A percentile compares a stretch with the other conserved stretches of the same genome.
Evolutionary conservation across 1,140 invertebrate genomes (phyloP).

Genomic region (Chionoecetes opilio): DNA sequence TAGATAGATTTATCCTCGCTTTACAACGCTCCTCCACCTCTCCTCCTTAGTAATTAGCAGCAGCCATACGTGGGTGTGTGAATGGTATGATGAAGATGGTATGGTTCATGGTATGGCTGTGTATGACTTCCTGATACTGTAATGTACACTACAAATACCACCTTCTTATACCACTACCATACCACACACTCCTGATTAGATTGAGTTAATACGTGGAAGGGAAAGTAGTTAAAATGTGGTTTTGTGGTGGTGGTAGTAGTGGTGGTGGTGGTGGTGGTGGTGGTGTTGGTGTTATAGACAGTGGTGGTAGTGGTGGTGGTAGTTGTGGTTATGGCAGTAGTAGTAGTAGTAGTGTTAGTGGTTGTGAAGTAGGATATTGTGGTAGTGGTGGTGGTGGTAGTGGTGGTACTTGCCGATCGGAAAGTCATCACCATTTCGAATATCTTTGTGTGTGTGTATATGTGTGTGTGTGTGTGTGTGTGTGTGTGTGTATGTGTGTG

Average conservation of each 20-base stretch:
- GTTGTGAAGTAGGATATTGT: too few relatives aligned
- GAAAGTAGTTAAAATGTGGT: neutral
- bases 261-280: neutral
- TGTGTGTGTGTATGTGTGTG: too few relatives aligned
- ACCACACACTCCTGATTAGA: neutral
- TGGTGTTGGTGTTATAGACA: neutral
- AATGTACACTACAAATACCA: too few relatives aligned
- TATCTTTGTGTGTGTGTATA: neutral
- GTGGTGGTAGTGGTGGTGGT: neutral
- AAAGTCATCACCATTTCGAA: constrained; percentile 30
- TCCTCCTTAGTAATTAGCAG: too few relatives aligned
- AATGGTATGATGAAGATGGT: too few relatives aligned
- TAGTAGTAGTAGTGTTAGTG: neutral
- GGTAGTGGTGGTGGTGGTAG: neutral
- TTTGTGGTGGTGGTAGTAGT: neutral
- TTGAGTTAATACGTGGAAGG: too few relatives aligned
- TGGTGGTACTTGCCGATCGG: neutral
- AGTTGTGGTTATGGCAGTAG: neutral
- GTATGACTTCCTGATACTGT: too few relatives aligned
- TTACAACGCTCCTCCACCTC: too few relatives aligned
- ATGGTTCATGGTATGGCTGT: too few relatives aligned
- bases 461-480: too few relatives aligned
- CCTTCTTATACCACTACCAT: neutral
- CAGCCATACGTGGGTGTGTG: too few relatives aligned
- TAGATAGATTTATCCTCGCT: too few relatives aligned